Percentiles rank a stretch among this genome's conserved stretches.
Conservation (phyloP, 2,797 vertebrate genomes). For the Microcaecilia unicolor region DNA sequence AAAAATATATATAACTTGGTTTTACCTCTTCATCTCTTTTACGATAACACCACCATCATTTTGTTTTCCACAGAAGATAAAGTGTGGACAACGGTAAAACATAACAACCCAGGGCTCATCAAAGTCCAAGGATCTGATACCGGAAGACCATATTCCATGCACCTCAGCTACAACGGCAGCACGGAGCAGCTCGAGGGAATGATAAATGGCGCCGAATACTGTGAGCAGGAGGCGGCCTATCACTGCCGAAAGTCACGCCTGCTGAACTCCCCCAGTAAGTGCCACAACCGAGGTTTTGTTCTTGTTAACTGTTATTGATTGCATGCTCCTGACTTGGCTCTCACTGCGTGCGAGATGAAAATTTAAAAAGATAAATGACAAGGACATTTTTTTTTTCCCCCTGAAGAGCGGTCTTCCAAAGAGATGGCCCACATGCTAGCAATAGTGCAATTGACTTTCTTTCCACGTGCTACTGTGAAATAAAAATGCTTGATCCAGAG, state of each 20-base stretch:
- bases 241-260: conserved; percentile 83
- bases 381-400: too few species aligned
- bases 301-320: background rate
- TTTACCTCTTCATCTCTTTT: background rate
- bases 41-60: background rate
- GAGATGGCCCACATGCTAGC: too few species aligned
- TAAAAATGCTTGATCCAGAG: too few species aligned
- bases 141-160: conserved; percentile 58
- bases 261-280: conserved; percentile 80
- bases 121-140: conserved; percentile 57
- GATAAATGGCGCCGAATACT: conserved; percentile 74
- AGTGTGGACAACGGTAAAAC: conserved; percentile 79
- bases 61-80: conserved; percentile 67
- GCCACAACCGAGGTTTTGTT: background rate
- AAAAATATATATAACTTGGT: too few species aligned
- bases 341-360: background rate
- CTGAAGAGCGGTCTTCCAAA: too few species aligned
- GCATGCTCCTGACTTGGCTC: background rate
- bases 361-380: too few species aligned
- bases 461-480: too few species aligned
- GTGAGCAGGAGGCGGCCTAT: conserved; percentile 84
- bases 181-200: conserved; percentile 70
- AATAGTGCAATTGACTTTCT: too few species aligned
- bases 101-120: conserved; percentile 73
- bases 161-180: conserved; percentile 73